Evolutionary conservation across 2,888 invertebrate genomes (phyloP).

Genomic region (Notocelia uddmanniana): DNA sequence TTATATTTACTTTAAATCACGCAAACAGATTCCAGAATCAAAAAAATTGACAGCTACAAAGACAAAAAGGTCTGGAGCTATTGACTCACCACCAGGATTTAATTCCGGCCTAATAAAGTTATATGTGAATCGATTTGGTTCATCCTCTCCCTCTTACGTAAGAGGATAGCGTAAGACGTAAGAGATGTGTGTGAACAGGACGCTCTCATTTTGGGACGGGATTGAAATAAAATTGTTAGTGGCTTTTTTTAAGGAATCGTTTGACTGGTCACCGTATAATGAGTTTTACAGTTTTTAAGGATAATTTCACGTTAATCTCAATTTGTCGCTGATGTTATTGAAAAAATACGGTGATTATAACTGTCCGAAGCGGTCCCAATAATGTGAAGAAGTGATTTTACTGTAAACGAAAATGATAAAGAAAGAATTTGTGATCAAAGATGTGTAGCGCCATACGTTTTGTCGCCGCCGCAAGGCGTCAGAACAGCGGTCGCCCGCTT

Average conservation of each 20-base stretch:
- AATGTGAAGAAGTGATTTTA: neutral
- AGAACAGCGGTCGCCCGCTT: neutral
- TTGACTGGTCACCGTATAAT: neutral
- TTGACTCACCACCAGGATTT: no score
- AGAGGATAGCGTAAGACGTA: no score
- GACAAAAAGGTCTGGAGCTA: no score
- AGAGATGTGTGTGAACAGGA: neutral
- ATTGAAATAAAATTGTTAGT: neutral
- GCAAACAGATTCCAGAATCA: no score
- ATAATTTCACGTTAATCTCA: neutral
- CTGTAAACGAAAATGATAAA: neutral
- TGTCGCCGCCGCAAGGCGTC: neutral
- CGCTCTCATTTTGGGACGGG: neutral
- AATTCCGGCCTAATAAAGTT: neutral
- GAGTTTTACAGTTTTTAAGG: neutral
- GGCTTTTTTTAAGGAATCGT: neutral
- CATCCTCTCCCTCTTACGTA: neutral
- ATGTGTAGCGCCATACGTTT: constrained; percentile 6
- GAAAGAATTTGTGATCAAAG: neutral
- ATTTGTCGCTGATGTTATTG: neutral
- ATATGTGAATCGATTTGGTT: neutral
- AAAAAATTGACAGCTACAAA: no score
- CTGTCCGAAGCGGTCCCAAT: neutral
- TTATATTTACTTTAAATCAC: no score
- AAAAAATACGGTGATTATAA: neutral